Conservation (phyloP, 1,140 invertebrate species). For the Antheraea pernyi region DNA sequence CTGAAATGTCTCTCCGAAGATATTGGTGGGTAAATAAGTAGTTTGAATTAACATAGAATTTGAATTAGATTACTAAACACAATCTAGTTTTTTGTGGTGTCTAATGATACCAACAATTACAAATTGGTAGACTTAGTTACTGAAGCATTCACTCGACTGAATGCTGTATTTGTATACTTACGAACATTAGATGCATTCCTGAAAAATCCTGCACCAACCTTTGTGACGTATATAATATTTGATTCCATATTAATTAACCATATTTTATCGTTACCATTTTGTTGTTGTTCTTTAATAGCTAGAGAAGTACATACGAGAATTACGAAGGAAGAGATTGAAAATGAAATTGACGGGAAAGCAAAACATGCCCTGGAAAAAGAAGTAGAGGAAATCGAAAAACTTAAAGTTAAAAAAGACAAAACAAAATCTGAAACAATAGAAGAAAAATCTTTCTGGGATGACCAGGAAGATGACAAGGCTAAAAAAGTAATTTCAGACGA, state of each 20-base stretch:
- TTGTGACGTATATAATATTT: slow-evolving; percentile 58
- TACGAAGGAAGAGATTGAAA: slow-evolving; percentile 63
- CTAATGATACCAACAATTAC: slow-evolving; percentile 36
- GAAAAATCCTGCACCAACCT: slow-evolving; percentile 48
- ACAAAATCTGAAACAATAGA: slow-evolving; percentile 57
- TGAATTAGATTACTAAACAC: slow-evolving; percentile 58
- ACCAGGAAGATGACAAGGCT: slow-evolving; percentile 30
- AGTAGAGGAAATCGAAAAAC: slow-evolving; percentile 35
- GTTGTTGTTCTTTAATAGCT: slow-evolving; percentile 73
- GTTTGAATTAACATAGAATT: slow-evolving; percentile 50
- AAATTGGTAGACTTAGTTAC: slow-evolving; percentile 32
- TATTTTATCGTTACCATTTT: slow-evolving; percentile 49
- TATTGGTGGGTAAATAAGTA: slow-evolving; percentile 51
- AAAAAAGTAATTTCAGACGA: slow-evolving; percentile 39
- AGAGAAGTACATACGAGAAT: slow-evolving; percentile 75
- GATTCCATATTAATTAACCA: slow-evolving; percentile 39
- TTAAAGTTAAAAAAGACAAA: slow-evolving; percentile 50
- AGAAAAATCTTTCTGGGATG: slow-evolving; percentile 46
- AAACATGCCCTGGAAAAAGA: slow-evolving; percentile 44
- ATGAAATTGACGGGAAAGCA: slow-evolving; percentile 52
- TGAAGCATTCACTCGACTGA: slow-evolving; percentile 67
- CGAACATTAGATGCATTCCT: slow-evolving; percentile 40
- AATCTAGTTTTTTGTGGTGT: slow-evolving; percentile 53
- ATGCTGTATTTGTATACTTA: slow-evolving; percentile 45
- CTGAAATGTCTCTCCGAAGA: slow-evolving; percentile 29